Percentiles rank a stretch among this genome's conserved stretches.
Conservation (phyloP, 1,140 invertebrate genomes). For the Pemphigus obesinymphae region DNA sequence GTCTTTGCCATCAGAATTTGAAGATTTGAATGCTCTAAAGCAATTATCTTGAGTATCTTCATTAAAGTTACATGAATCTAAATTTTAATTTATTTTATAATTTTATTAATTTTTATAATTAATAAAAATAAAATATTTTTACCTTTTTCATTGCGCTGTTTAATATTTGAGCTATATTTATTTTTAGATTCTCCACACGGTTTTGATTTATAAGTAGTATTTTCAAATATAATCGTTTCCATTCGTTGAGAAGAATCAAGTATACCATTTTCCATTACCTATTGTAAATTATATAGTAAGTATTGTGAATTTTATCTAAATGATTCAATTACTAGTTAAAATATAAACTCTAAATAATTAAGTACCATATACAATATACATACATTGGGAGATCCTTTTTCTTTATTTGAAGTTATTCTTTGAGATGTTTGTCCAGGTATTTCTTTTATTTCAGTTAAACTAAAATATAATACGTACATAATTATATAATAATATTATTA, state of each 20-base stretch:
- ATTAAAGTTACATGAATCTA: constrained; percentile 47
- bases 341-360: background rate
- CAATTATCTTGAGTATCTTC: constrained; percentile 51
- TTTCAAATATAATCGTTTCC: constrained; percentile 86
- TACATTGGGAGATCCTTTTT: constrained; percentile 12
- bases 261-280: constrained; percentile 58
- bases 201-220: constrained; percentile 77
- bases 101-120: background rate
- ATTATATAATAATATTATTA: too few relatives aligned
- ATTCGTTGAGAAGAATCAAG: constrained; percentile 73
- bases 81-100: background rate
- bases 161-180: constrained; percentile 55
- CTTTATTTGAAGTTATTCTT: background rate
- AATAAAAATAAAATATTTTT: constrained; percentile 44
- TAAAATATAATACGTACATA: too few relatives aligned
- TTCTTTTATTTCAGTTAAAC: constrained; percentile 35
- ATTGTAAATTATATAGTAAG: constrained; percentile 9
- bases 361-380: background rate
- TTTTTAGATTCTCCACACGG: constrained; percentile 55
- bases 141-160: constrained; percentile 51
- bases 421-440: background rate
- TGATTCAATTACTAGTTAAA: background rate
- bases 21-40: constrained; percentile 59
- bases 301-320: too few relatives aligned
- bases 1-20: constrained; percentile 56